phyloP scores from a whole-genome alignment of 2,797 vertebrate species.

The Molossus alvarezi region DNA sequence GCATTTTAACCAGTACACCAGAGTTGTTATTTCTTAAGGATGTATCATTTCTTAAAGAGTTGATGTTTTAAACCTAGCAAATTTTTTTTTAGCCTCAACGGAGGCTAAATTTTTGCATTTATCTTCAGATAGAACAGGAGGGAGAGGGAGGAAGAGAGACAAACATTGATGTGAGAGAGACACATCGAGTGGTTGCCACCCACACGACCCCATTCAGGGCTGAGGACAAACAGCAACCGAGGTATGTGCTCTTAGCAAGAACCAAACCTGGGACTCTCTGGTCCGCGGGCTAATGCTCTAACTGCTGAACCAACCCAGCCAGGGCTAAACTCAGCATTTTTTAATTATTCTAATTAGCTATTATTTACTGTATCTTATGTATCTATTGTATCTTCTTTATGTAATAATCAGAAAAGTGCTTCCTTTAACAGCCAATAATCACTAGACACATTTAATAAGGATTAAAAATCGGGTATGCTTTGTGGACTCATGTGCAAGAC shows the following conservation, averaged over 20 bases:
- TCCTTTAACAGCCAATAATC: constrained; percentile 18
- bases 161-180: too few species aligned
- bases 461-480: background rate
- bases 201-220: too few species aligned
- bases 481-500: background rate
- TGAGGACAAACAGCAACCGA: too few species aligned
- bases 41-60: background rate
- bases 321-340: background rate
- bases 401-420: constrained; percentile 9
- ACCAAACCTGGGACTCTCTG: too few species aligned
- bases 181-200: too few species aligned
- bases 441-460: background rate
- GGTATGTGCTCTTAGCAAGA: too few species aligned
- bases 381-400: background rate
- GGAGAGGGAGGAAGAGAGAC: too few species aligned
- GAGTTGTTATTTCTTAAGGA: background rate
- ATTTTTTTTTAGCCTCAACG: background rate
- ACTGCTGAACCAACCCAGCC: too few species aligned
- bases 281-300: too few species aligned
- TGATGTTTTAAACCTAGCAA: constrained; percentile 34
- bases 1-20: background rate
- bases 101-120: too few species aligned
- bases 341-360: constrained; percentile 48
- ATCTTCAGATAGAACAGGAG: too few species aligned
- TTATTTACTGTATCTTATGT: constrained; percentile 22